Conservation (phyloP, 37 sponge, comb jelly and placozoan species). For the Eunapius fragilis region DNA sequence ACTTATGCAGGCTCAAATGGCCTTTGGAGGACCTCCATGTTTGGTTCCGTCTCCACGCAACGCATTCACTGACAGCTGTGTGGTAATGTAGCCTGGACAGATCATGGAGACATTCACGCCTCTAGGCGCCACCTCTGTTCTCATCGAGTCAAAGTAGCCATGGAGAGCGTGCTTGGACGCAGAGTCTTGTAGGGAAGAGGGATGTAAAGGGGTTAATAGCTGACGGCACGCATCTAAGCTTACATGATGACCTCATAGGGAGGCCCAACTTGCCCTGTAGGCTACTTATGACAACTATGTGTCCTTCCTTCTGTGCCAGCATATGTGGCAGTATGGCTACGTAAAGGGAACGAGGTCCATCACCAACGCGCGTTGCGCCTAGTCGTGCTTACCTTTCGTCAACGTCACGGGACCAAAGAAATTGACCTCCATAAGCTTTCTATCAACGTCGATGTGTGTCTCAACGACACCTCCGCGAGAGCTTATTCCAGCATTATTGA, state of each 20-base stretch:
- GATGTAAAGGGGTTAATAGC: not conserved
- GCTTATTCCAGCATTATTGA: conserved; percentile 89
- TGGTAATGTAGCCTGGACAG: conserved; percentile 79
- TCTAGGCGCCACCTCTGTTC: conserved; percentile 53
- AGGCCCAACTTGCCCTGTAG: conserved; percentile 84
- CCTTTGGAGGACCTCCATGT: conserved; percentile 50
- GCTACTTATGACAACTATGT: conserved; percentile 82
- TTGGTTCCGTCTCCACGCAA: conserved; percentile 64
- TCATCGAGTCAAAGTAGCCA: conserved; percentile 76
- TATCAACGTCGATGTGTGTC: conserved; percentile 55
- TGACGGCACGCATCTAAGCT: too few species aligned
- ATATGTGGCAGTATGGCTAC: conserved; percentile 79
- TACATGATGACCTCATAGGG: conserved; percentile 80
- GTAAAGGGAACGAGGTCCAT: too few species aligned
- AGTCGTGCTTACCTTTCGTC: conserved; percentile 61
- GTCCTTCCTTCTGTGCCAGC: conserved; percentile 66
- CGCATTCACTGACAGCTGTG: conserved; percentile 81
- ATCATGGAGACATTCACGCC: conserved; percentile 53
- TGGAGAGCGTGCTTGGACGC: conserved; percentile 89
- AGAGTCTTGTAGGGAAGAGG: conserved; percentile 45
- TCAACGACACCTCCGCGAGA: conserved; percentile 66
- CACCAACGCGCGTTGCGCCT: too few species aligned
- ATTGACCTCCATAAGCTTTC: conserved; percentile 81
- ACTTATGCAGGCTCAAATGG: too few species aligned
- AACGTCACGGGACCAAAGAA: conserved; percentile 80